phyloP scores from a whole-genome alignment of 2,797 vertebrate genomes.

The Enteromius afrohamiltoni region DNA sequence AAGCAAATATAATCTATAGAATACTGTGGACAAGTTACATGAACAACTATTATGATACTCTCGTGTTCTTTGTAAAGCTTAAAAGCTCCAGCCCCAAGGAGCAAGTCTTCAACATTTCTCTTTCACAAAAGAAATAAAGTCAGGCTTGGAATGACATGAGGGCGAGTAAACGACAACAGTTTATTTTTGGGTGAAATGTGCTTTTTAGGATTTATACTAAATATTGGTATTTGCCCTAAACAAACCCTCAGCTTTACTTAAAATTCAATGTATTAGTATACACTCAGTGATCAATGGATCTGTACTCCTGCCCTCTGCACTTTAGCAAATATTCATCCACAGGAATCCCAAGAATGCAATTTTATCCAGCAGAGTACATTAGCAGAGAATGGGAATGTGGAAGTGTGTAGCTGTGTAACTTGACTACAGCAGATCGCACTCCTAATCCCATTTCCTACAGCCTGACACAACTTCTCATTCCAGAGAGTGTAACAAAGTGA shows the following conservation, averaged over 20 bases:
- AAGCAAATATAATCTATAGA: neutral
- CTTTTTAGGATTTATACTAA: neutral
- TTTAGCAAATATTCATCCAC: slow-evolving; percentile 41
- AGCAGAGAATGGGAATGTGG: slow-evolving; percentile 41
- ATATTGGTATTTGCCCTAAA: neutral
- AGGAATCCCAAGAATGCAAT: slow-evolving; percentile 58
- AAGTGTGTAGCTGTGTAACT: slow-evolving; percentile 31
- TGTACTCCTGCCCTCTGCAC: slow-evolving; percentile 34
- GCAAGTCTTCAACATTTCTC: neutral
- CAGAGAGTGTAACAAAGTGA: neutral
- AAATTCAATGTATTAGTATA: slow-evolving; percentile 23
- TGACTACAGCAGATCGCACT: slow-evolving; percentile 4
- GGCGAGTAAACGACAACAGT: neutral
- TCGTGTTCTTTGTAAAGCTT: neutral
- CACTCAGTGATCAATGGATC: neutral
- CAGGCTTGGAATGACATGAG: neutral
- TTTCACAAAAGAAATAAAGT: neutral
- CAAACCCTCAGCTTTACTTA: neutral
- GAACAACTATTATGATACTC: neutral
- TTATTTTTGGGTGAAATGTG: neutral
- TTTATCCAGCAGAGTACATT: slow-evolving; percentile 53
- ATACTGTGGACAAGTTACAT: neutral
- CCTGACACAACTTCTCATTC: slow-evolving; percentile 13
- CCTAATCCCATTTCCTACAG: slow-evolving; percentile 26
- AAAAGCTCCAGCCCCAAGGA: neutral